phyloP scores from a whole-genome alignment of 2,888 invertebrate species.

The Rhingia campestris region DNA sequence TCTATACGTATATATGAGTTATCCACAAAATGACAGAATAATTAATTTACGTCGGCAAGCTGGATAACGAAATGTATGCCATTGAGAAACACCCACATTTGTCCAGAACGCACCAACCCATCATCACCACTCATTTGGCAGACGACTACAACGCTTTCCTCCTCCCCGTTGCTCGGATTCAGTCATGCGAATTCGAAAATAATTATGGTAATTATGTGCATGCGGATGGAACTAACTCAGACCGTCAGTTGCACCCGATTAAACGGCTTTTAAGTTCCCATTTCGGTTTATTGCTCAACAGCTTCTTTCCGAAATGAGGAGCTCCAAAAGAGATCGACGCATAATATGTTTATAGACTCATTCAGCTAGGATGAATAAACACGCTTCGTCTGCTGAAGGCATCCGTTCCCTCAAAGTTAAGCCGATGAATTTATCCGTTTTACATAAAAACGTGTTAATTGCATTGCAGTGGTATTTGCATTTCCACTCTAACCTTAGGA shows the following conservation, averaged over 20 bases:
- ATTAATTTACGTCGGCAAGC: slow-evolving; percentile 1
- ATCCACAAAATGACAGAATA: not conserved
- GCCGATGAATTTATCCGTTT: not conserved
- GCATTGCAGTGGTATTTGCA: not conserved
- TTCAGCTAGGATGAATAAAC: no score
- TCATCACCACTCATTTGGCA: not conserved
- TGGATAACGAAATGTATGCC: not conserved
- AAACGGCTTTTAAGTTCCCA: slow-evolving; percentile 20
- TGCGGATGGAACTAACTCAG: slow-evolving; percentile 21
- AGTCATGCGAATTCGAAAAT: slow-evolving; percentile 11
- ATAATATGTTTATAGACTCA: not conserved
- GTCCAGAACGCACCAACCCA: not conserved
- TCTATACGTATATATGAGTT: not conserved
- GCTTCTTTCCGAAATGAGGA: not conserved
- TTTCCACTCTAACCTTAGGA: not conserved
- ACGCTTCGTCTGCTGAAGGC: not conserved
- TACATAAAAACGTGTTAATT: slow-evolving; percentile 1
- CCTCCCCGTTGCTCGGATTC: not conserved
- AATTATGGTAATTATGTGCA: slow-evolving; percentile 27
- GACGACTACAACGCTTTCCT: not conserved
- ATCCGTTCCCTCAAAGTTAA: not conserved
- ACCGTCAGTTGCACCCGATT: slow-evolving; percentile 18
- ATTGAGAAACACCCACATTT: not conserved
- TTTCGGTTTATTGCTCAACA: not conserved
- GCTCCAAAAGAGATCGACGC: slow-evolving; percentile 1